Evolutionary conservation across 2,113 vertebrate genomes (phyloP).

Genomic region (Phalacrocorax brasilianus): DNA sequence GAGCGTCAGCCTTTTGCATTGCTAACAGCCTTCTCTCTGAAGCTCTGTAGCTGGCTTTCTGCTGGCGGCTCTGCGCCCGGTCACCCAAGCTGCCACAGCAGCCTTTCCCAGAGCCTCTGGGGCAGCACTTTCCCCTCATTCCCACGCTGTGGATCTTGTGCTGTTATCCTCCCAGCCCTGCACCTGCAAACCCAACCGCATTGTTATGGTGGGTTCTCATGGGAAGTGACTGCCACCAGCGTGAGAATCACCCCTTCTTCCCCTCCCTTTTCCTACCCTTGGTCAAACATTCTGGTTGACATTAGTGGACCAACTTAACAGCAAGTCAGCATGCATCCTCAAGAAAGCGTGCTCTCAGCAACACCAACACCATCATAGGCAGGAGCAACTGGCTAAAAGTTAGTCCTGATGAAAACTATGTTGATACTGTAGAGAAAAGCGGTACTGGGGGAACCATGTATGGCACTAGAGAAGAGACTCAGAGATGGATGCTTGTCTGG

Average conservation of each 20-base stretch:
- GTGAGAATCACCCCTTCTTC: background rate
- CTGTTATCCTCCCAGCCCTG: background rate
- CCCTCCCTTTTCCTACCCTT: background rate
- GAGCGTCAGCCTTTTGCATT: background rate
- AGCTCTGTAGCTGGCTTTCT: background rate
- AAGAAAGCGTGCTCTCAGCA: background rate
- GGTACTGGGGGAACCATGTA: fast-evolving
- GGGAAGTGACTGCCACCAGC: constrained; percentile 10
- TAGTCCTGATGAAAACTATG: background rate
- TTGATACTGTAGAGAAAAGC: background rate
- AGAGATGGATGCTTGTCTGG: background rate
- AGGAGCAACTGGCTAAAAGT: background rate
- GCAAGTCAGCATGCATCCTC: background rate
- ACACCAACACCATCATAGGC: background rate
- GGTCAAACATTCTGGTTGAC: background rate
- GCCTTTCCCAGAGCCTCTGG: constrained; percentile 32
- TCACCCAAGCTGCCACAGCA: background rate
- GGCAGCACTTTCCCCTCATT: background rate
- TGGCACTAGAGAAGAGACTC: background rate
- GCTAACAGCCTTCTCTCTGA: background rate
- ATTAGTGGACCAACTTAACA: background rate
- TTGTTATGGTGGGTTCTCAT: background rate
- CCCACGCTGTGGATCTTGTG: background rate
- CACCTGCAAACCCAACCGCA: background rate
- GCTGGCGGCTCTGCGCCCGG: background rate